These are phyloP conservation scores for Clanis bilineata DNA, from an alignment of 2,888 invertebrate species.

Conservation along the genomic window DNA sequence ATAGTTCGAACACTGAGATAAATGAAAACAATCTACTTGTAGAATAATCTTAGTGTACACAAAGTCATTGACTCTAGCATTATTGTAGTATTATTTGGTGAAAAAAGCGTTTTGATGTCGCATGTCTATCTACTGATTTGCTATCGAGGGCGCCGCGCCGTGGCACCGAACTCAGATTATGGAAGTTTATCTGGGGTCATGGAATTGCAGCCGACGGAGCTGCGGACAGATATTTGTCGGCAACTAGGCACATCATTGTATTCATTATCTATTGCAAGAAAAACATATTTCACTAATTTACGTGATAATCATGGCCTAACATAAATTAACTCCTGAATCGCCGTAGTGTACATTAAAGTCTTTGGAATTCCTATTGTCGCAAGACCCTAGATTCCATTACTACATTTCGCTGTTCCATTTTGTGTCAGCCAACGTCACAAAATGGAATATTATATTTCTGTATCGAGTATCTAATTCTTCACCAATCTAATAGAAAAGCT, in stretches of 20 bases:
- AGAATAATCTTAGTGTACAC: slow-evolving; percentile 21
- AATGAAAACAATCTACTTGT: background rate
- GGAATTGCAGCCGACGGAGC: slow-evolving; percentile 24
- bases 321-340: too few relatives aligned
- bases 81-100: slow-evolving; percentile 29
- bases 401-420: too few relatives aligned
- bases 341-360: too few relatives aligned
- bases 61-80: slow-evolving; percentile 45
- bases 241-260: slow-evolving; percentile 20
- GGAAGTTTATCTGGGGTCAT: slow-evolving; percentile 69
- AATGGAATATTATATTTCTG: too few relatives aligned
- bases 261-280: background rate
- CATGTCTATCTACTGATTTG: slow-evolving; percentile 43
- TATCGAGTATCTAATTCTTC: too few relatives aligned
- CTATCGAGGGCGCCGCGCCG: slow-evolving; percentile 53
- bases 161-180: slow-evolving; percentile 60
- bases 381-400: too few relatives aligned
- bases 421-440: too few relatives aligned
- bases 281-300: background rate
- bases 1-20: background rate
- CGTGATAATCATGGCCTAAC: too few relatives aligned
- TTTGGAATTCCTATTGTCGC: too few relatives aligned
- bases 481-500: too few relatives aligned
- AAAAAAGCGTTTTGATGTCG: slow-evolving; percentile 19
- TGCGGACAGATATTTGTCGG: slow-evolving; percentile 22